A percentile compares a stretch with the other conserved stretches of the same genome.
phyloP scores from a whole-genome alignment of 2,888 invertebrate species.

The Gymnosoma rotundatum region DNA sequence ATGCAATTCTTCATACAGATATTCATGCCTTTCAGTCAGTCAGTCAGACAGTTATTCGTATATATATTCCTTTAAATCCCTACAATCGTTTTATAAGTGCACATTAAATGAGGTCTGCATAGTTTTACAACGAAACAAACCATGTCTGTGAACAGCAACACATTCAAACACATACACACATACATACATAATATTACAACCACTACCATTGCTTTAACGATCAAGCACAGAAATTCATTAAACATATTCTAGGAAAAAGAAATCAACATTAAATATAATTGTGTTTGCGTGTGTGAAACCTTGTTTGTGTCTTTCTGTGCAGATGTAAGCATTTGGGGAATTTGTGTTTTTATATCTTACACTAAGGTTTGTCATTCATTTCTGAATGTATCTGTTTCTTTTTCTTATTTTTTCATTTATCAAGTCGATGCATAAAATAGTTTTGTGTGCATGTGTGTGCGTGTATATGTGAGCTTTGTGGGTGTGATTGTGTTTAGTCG shows the following conservation, averaged over 20 bases:
- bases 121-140: slow-evolving; percentile 6
- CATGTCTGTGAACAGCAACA: slow-evolving; percentile 9
- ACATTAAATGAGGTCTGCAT: slow-evolving; percentile 28
- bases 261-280: neutral
- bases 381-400: neutral
- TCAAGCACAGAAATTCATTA: slow-evolving; percentile 1
- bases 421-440: neutral
- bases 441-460: neutral
- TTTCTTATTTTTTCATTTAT: slow-evolving; percentile 15
- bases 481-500: neutral
- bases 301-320: neutral
- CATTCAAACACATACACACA: no score
- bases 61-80: slow-evolving; percentile 14
- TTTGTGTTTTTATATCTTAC: slow-evolving; percentile 13
- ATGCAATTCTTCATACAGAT: slow-evolving; percentile 43
- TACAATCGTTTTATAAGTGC: slow-evolving; percentile 25
- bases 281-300: no score
- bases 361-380: neutral
- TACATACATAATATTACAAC: neutral
- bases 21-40: slow-evolving; percentile 50
- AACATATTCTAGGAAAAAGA: slow-evolving; percentile 6
- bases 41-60: slow-evolving; percentile 42
- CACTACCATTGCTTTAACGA: neutral
- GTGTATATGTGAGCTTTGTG: neutral
- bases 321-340: slow-evolving; percentile 2